Conservation (phyloP, 2,888 invertebrate genomes). For the Prostheceraeus crozeri region DNA sequence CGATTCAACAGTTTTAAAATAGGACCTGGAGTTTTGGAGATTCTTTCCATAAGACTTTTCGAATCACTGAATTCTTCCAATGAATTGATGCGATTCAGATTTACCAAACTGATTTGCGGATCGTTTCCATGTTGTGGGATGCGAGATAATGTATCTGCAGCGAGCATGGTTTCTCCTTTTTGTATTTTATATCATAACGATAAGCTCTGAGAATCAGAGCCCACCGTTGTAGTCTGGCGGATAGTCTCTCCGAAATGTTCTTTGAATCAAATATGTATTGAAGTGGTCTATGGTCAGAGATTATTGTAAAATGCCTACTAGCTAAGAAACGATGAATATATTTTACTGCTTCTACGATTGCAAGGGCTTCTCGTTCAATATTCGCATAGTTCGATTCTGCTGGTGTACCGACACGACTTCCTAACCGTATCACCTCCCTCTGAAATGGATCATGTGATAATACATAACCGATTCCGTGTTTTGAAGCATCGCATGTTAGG, state of each 20-base stretch:
- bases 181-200: conserved; percentile 2
- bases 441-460: conserved; percentile 25
- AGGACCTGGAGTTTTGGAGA: too few species aligned
- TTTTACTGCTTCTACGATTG: conserved; percentile 24
- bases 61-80: conserved; percentile 12
- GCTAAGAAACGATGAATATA: conserved; percentile 4
- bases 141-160: neutral
- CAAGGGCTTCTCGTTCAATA: conserved; percentile 28
- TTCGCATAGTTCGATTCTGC: conserved; percentile 26
- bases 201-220: neutral
- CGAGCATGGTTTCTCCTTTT: conserved; percentile 6
- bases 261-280: conserved; percentile 24
- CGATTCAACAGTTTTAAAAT: conserved; percentile 18
- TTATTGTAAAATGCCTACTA: conserved; percentile 15
- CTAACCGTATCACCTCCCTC: neutral
- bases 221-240: conserved; percentile 11
- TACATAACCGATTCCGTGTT: conserved; percentile 15
- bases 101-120: conserved; percentile 3
- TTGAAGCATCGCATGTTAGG: conserved; percentile 16
- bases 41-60: too few species aligned
- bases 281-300: conserved; percentile 24
- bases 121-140: too few species aligned
- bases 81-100: conserved; percentile 17
- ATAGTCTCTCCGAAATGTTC: conserved; percentile 1
- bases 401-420: conserved; percentile 4